Evolutionary conservation across 2,888 invertebrate species (phyloP).

Genomic region (Yponomeuta cagnagella): DNA sequence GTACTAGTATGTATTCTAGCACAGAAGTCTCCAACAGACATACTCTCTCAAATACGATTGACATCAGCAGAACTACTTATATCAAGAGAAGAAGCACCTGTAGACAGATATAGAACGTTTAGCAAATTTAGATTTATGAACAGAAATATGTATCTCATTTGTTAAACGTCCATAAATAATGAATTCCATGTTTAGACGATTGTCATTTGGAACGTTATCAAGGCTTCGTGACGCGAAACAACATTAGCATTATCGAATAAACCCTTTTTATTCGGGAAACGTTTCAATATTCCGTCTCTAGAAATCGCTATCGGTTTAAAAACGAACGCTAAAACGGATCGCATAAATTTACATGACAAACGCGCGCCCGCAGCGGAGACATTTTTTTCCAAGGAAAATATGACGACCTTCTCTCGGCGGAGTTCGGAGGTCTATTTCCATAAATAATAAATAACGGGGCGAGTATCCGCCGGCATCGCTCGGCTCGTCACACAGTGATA

Average conservation of each 20-base stretch:
- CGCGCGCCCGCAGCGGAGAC: constrained; percentile 49
- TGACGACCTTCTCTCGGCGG: constrained; percentile 65
- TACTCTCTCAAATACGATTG: neutral
- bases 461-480: neutral
- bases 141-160: neutral
- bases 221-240: constrained; percentile 53
- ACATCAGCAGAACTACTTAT: no score
- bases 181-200: constrained; percentile 6
- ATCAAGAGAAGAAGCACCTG: no score
- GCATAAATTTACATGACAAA: constrained; percentile 73
- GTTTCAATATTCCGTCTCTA: constrained; percentile 64
- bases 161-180: constrained; percentile 4
- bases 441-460: constrained; percentile 69
- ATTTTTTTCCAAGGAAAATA: constrained; percentile 72
- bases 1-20: neutral
- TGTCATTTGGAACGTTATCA: constrained; percentile 28
- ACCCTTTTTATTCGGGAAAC: constrained; percentile 48
- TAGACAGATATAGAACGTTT: neutral
- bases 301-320: constrained; percentile 67
- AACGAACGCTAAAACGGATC: constrained; percentile 61
- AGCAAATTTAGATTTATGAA: neutral
- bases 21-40: neutral
- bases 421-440: constrained; percentile 70
- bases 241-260: constrained; percentile 44
- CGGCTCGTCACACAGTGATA: neutral